phyloP scores from a whole-genome alignment of 2,888 invertebrate genomes.

The Amiota minor region DNA sequence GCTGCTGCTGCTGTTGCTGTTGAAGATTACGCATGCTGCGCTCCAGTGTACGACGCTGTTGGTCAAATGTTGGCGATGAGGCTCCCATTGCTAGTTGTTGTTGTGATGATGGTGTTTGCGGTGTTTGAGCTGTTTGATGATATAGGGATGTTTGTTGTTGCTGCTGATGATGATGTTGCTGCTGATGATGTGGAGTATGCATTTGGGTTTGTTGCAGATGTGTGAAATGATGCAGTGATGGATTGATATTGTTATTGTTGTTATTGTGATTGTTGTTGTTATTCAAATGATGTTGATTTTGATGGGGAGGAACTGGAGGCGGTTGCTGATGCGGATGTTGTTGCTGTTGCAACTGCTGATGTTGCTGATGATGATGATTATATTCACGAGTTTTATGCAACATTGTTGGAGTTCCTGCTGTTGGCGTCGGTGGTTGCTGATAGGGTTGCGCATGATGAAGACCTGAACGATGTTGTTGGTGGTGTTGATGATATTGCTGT shows the following conservation, averaged over 20 bases:
- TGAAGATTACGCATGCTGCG: slow-evolving; percentile 68
- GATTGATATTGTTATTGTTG: slow-evolving; percentile 45
- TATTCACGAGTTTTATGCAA: slow-evolving; percentile 59
- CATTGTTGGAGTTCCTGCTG: slow-evolving; percentile 63
- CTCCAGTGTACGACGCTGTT: slow-evolving; percentile 69
- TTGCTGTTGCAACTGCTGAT: slow-evolving; percentile 46
- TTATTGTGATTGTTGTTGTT: slow-evolving; percentile 49
- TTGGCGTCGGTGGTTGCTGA: slow-evolving; percentile 63
- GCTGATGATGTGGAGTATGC: slow-evolving; percentile 53
- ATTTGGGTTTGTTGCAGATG: slow-evolving; percentile 39
- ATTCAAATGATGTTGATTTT: background rate
- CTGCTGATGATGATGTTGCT: slow-evolving; percentile 46
- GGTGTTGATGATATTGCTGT: slow-evolving; percentile 19
- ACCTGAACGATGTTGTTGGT: slow-evolving; percentile 45
- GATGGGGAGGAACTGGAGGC: slow-evolving; percentile 65
- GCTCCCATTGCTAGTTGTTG: slow-evolving; percentile 35
- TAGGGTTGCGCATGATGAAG: slow-evolving; percentile 69
- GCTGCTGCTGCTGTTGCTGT: slow-evolving; percentile 45
- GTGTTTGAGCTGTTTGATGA: slow-evolving; percentile 33
- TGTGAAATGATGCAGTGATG: slow-evolving; percentile 42
- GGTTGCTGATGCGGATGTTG: slow-evolving; percentile 61
- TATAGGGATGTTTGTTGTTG: slow-evolving; percentile 44
- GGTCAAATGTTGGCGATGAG: slow-evolving; percentile 66
- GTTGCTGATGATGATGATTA: slow-evolving; percentile 29
- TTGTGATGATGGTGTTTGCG: slow-evolving; percentile 36